phyloP scores from a whole-genome alignment of 53 echinoderm and acorn worm species.

The Pentamera pediparva region DNA sequence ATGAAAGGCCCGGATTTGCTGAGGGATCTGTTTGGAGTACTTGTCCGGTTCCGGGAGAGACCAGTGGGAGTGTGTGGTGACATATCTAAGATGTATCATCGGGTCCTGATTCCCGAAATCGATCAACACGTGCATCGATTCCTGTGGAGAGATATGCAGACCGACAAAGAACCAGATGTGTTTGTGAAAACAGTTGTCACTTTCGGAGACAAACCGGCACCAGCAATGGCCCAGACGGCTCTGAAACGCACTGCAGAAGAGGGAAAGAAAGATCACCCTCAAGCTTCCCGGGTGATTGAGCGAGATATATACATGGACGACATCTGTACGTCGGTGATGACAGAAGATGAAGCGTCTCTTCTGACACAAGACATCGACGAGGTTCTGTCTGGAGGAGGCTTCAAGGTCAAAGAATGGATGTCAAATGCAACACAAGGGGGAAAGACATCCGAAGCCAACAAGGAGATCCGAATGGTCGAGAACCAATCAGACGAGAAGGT shows the following conservation, averaged over 20 bases:
- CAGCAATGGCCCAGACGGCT: background rate
- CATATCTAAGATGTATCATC: conserved; percentile 67
- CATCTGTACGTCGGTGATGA: background rate
- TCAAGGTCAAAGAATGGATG: conserved; percentile 1
- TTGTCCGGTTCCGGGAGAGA: conserved; percentile 43
- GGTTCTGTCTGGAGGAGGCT: background rate
- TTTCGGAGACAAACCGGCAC: conserved; percentile 3
- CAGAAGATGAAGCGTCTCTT: background rate
- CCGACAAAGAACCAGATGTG: conserved; percentile 32
- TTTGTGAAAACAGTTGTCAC: conserved; percentile 5
- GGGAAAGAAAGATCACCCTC: background rate
- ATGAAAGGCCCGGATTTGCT: conserved; percentile 52
- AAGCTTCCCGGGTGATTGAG: background rate
- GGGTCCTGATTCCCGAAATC: conserved; percentile 47
- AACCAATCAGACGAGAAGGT: background rate
- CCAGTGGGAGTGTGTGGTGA: conserved; percentile 38
- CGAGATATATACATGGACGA: background rate
- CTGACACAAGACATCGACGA: background rate
- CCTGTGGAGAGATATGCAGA: background rate
- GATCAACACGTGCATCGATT: conserved; percentile 23
- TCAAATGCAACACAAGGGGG: background rate
- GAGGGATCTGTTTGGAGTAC: conserved; percentile 48
- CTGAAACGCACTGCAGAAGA: background rate
- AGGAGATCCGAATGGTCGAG: background rate
- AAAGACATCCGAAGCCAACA: background rate